Base-by-base conservation (phyloP, 2,113 vertebrate species). In the Periophthalmodon schlosseri region DNA sequence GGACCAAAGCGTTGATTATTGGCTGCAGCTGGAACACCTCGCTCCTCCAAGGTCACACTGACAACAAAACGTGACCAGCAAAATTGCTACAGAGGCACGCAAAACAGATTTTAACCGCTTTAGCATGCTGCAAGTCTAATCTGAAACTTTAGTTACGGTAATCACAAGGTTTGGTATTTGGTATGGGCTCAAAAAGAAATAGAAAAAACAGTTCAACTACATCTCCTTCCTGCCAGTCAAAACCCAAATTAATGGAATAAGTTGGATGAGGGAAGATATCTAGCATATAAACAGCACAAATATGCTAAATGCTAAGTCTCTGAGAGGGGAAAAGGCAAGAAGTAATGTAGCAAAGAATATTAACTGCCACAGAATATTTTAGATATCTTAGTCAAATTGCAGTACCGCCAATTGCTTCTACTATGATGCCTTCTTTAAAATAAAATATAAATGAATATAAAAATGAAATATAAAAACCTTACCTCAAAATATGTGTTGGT, bases 1-100 rank as follows among this genome's bases (percentile, higher is more conserved):
- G 7, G 28, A 34, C 60, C 75, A 39, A 24, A 8, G 36, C 87
- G 82, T 87, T 86, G 82, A 84, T 91, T 86, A 87, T 85, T 72
- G 79, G 72, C 78, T 71, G 72, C 81, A 86, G 87, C 91, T 89
- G 89, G 87, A 91, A 76, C 80, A 76, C 85, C 83, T 89, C 80
- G 76, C 72, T 76, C 77, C 67, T 61, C n/a, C 73, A 80, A 81
- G 89, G 86, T 79, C 75, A 11, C 3, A 24, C 81, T 87, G 81
- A 84, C 86, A 83, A 61, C 34, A 82, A 44, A 69, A 47, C 80
- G 56, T 39, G 10, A 54, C 61, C 47, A 18, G 34, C 63, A 75
- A 50, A 75, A 75, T 46, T 39, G 77, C 13, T 78, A 52, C 73
- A 60, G 54, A 52, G 28, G 63, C 63, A 39, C 34, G 34, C 63